Conservation (phyloP, 1,140 invertebrate species). For the Papilio helenus region DNA sequence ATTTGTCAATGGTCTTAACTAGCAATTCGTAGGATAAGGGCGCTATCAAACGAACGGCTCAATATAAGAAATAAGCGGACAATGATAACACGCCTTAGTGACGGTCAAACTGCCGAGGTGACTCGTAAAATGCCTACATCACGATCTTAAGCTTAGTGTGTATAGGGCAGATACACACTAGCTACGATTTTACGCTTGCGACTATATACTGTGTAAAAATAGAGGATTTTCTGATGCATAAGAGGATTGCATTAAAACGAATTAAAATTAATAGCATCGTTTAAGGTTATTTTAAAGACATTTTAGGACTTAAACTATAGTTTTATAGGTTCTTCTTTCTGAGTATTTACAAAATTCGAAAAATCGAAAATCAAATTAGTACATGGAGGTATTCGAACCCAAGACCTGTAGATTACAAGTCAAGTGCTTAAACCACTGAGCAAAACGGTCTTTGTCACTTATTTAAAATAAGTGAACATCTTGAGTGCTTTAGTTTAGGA, state of each 20-base stretch:
- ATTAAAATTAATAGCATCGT: too few relatives aligned
- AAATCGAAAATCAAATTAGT: too few relatives aligned
- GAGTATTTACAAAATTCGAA: too few relatives aligned
- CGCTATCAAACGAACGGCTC: slow-evolving; percentile 37
- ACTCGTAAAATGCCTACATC: slow-evolving; percentile 69
- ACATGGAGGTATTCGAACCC: too few relatives aligned
- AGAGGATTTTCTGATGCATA: neutral
- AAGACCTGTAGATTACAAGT: too few relatives aligned
- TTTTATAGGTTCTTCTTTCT: too few relatives aligned
- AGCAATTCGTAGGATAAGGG: slow-evolving; percentile 33
- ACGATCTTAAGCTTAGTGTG: slow-evolving; percentile 49
- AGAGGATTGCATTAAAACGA: neutral
- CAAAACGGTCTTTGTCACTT: too few relatives aligned
- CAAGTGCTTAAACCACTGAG: too few relatives aligned
- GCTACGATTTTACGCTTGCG: slow-evolving; percentile 41
- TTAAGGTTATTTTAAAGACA: too few relatives aligned
- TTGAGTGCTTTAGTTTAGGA: too few relatives aligned
- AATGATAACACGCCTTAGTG: slow-evolving; percentile 71
- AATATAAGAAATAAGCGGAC: slow-evolving; percentile 54
- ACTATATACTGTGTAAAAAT: neutral
- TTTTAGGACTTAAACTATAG: too few relatives aligned
- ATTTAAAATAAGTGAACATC: too few relatives aligned
- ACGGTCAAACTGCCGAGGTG: slow-evolving; percentile 63
- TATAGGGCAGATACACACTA: slow-evolving; percentile 46
- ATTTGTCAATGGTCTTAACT: slow-evolving; percentile 29